These are phyloP conservation scores for Mirza zaza DNA, from an alignment of 2,113 vertebrate species.

Conservation along the genomic window DNA sequence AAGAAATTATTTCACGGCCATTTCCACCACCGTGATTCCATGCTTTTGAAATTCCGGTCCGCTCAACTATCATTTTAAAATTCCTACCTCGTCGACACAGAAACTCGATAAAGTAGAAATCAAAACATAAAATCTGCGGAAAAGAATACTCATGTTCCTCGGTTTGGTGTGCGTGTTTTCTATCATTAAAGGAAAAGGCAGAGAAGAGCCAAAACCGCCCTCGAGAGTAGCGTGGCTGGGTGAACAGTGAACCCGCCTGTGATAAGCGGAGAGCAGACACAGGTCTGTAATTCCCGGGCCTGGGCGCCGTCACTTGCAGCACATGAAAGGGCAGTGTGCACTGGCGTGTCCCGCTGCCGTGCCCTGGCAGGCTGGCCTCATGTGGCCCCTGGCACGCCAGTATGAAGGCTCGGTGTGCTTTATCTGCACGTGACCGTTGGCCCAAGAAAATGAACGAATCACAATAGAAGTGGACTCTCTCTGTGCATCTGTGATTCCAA, in stretches of 20 bases:
- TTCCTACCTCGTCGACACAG: not conserved
- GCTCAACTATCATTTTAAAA: not conserved
- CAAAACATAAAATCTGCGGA: not conserved
- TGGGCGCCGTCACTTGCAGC: not conserved
- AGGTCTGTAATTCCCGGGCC: not conserved
- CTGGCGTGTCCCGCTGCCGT: not conserved
- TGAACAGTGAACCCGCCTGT: not conserved
- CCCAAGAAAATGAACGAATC: slow-evolving; percentile 19
- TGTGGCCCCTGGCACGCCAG: not conserved
- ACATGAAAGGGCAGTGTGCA: accelerated
- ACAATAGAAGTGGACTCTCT: not conserved
- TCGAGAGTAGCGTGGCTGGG: not conserved
- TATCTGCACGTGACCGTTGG: not conserved
- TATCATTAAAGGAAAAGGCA: not conserved
- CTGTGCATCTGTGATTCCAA: not conserved
- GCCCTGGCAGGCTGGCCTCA: not conserved
- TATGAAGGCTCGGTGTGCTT: not conserved
- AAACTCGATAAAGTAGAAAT: not conserved
- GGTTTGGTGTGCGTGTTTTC: not conserved
- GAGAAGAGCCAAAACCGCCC: not conserved
- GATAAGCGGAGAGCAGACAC: not conserved
- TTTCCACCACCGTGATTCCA: not conserved
- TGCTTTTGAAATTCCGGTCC: not conserved
- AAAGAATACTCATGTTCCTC: not conserved
- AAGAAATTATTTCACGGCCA: not conserved